A percentile compares a stretch with the other conserved stretches of the same genome.
These are phyloP conservation scores for Spongia lamella DNA, from an alignment of 37 sponge, comb jelly and placozoan genomes.

Conservation along the genomic window DNA sequence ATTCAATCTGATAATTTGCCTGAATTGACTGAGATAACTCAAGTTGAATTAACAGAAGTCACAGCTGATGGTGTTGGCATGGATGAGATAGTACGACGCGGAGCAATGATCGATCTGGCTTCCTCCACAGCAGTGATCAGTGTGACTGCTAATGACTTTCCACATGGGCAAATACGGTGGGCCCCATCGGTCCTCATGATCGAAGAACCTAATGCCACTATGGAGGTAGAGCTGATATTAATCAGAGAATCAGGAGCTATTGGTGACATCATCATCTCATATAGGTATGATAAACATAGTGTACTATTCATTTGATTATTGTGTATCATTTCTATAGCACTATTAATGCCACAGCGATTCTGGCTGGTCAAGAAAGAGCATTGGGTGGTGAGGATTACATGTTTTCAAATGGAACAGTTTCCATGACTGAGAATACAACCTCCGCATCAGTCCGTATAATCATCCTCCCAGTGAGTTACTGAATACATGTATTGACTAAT, in stretches of 20 bases:
- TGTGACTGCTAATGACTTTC: constrained; percentile 79
- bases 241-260: constrained; percentile 75
- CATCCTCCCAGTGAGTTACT: constrained; percentile 55
- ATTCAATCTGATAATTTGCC: constrained; percentile 57
- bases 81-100: constrained; percentile 13
- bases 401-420: constrained; percentile 22
- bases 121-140: constrained; percentile 59
- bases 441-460: constrained; percentile 44
- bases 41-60: constrained; percentile 50
- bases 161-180: constrained; percentile 77
- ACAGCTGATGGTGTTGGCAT: constrained; percentile 59
- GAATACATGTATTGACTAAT: not conserved
- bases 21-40: constrained; percentile 74
- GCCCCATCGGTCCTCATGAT: constrained; percentile 28
- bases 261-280: constrained; percentile 59
- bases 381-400: constrained; percentile 42
- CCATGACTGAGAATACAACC: constrained; percentile 45
- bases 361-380: constrained; percentile 12
- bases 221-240: constrained; percentile 46
- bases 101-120: constrained; percentile 51
- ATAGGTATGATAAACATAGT: constrained; percentile 24
- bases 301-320: not conserved
- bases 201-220: constrained; percentile 30
- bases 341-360: not conserved
- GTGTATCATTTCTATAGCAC: constrained; percentile 26